Conservation (phyloP, 2,888 invertebrate genomes). For the Tipula lateralis region DNA sequence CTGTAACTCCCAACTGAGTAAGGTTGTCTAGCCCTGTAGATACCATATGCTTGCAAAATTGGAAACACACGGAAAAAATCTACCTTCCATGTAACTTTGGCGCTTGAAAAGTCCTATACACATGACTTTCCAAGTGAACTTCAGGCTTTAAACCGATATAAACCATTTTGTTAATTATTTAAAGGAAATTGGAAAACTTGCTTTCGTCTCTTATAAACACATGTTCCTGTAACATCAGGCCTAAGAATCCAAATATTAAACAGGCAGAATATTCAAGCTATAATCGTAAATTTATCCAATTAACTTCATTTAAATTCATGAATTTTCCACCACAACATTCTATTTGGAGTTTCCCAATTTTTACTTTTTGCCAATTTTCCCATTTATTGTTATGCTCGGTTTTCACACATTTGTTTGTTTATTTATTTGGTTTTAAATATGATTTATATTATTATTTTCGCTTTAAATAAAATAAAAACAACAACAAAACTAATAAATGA, state of each 20-base stretch:
- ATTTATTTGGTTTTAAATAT: not conserved
- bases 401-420: not conserved
- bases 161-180: too few species aligned
- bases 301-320: slow-evolving; percentile 2
- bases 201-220: too few species aligned
- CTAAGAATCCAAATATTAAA: not conserved
- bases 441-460: not conserved
- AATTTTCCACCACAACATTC: not conserved
- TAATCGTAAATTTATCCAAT: not conserved
- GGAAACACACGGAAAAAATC: too few species aligned
- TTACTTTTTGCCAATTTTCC: not conserved
- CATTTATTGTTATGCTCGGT: not conserved
- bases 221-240: not conserved
- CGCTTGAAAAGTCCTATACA: too few species aligned
- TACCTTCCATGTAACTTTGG: too few species aligned
- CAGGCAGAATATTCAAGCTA: not conserved
- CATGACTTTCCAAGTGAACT: too few species aligned
- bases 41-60: too few species aligned
- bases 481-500: not conserved
- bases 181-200: too few species aligned
- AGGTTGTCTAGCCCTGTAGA: too few species aligned
- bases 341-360: not conserved
- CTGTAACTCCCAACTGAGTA: too few species aligned
- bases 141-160: too few species aligned
- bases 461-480: not conserved